Base-by-base conservation (phyloP, 2,888 invertebrate species). In the Agapetus fuscipes region DNA sequence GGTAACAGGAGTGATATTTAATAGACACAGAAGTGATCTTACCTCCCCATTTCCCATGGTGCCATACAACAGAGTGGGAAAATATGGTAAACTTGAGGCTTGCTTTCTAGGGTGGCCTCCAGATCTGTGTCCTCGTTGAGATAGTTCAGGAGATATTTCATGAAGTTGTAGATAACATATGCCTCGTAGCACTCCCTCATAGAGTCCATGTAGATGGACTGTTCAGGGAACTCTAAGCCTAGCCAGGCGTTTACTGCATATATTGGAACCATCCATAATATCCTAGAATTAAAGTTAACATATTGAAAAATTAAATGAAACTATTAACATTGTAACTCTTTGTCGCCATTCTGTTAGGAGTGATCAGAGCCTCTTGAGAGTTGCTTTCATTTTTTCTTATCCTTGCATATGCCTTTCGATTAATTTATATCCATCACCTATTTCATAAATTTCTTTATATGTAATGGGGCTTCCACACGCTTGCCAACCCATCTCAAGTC, bases 211-310 rank as follows among this genome's bases (percentile, higher is more conserved):
- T 94, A 95, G 50, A 96, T 90, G 27, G 91, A 87, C 52, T 83
- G 80, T 50, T 81, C 74, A 1, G 91, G 90, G 59, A 87, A 91
- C 35, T 84, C 72, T 45, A 96, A 65, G 2, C 94, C 94, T 52
- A 91, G 72, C 89, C 89, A 91, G 49, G 94, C 91, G 76, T 95
- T 93, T 6, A 89, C 63, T 27, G 93, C 90, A 72, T 95, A 95
- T 53, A 95, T 93, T 45, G 95, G 95, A 37, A 95, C 94, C 95
- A 95, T 95, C 93, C 94, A 94, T 51, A 95, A 60, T 60, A 95
- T 86, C 60, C 89, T 87, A 64, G 49, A 74, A 71, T 49, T 49
- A 51, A 49, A 37, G 45, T 35, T 37, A 38, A 48, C 38, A 14
- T 11, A 26, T 3, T 24, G 2, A 14, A 25, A 36, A 37, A 37